phyloP scores from a whole-genome alignment of 2,888 invertebrate genomes.

The Nebria brevicollis region DNA sequence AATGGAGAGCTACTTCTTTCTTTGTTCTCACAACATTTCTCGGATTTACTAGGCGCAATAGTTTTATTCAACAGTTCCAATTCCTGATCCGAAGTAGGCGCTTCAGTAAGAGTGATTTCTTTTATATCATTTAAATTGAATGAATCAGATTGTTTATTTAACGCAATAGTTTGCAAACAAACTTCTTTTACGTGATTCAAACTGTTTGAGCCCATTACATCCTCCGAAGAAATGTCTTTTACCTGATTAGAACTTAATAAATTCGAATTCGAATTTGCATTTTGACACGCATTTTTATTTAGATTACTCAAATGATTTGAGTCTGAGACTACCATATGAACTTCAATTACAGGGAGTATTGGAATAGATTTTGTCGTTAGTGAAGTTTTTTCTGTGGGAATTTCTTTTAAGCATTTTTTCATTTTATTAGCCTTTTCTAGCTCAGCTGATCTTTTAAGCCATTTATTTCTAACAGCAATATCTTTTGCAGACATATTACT shows the following conservation, averaged over 20 bases:
- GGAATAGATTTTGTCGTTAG: too few species aligned
- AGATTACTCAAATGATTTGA: too few species aligned
- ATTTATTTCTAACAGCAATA: background rate
- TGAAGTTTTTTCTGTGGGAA: background rate
- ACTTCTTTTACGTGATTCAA: too few species aligned
- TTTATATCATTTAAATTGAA: background rate
- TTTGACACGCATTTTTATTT: too few species aligned
- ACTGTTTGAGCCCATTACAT: too few species aligned
- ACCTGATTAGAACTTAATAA: too few species aligned
- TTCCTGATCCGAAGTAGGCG: background rate
- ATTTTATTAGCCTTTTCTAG: background rate
- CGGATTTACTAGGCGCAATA: background rate
- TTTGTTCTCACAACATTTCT: background rate
- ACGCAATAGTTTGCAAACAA: too few species aligned
- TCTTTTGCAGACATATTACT: conserved; percentile 1
- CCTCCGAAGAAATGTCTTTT: too few species aligned
- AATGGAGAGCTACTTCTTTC: background rate
- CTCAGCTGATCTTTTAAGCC: background rate
- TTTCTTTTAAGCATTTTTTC: background rate
- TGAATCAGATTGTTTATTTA: background rate
- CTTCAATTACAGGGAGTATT: too few species aligned
- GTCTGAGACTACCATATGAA: too few species aligned
- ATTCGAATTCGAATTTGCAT: too few species aligned
- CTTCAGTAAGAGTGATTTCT: background rate
- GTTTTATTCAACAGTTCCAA: background rate